phyloP scores from a whole-genome alignment of 2,113 vertebrate species.

The Pedetes capensis region DNA sequence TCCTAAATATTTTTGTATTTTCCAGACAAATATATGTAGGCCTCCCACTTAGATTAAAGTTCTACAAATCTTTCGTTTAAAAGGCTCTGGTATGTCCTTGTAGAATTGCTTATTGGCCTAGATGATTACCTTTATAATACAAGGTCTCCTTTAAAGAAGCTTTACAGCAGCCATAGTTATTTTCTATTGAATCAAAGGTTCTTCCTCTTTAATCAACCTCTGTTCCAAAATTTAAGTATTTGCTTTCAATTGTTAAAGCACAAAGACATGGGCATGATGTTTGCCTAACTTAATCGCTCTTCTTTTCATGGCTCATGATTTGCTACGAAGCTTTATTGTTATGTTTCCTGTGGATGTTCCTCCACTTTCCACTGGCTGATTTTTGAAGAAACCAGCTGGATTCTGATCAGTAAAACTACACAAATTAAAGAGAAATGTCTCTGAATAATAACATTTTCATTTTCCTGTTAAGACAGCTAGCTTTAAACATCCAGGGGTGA shows the following conservation, averaged over 20 bases:
- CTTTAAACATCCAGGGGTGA: background rate
- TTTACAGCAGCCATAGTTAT: background rate
- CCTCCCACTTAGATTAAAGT: background rate
- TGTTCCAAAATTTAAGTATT: slow-evolving; percentile 18
- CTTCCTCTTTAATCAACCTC: slow-evolving; percentile 30
- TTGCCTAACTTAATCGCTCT: background rate
- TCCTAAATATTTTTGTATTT: slow-evolving; percentile 28
- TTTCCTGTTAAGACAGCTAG: slow-evolving; percentile 28
- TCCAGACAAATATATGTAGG: background rate
- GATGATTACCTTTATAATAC: background rate
- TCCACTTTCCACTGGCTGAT: background rate
- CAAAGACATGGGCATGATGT: background rate
- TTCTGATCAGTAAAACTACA: slow-evolving; percentile 25
- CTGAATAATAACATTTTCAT: slow-evolving; percentile 48
- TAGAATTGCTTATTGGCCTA: slow-evolving; percentile 1
- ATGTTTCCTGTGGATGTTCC: background rate
- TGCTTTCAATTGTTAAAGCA: slow-evolving; percentile 37
- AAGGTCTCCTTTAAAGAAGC: slow-evolving; percentile 6
- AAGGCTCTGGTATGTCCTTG: background rate
- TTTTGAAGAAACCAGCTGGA: slow-evolving; percentile 56
- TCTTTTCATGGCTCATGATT: slow-evolving; percentile 29
- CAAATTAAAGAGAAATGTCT: slow-evolving; percentile 49
- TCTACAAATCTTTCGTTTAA: slow-evolving; percentile 19
- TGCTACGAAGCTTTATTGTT: slow-evolving; percentile 2
- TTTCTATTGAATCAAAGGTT: background rate